These are phyloP conservation scores for Gallinago paraguaiae DNA, from an alignment of 2,113 vertebrate genomes.

Conservation along the genomic window DNA sequence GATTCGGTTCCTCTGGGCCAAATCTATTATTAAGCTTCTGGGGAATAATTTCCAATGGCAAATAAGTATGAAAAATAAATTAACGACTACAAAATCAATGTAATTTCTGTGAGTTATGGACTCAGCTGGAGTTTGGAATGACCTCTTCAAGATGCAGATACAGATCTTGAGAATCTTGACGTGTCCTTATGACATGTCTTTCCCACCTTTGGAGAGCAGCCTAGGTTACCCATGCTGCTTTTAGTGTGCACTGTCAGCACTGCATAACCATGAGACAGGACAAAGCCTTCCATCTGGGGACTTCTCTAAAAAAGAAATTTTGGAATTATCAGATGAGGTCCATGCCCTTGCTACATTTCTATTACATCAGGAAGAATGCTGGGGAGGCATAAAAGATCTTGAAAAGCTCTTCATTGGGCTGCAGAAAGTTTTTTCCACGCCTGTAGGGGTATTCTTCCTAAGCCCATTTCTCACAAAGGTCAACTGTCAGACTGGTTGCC, in stretches of 20 bases:
- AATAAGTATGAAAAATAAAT: neutral
- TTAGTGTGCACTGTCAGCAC: neutral
- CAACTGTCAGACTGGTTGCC: neutral
- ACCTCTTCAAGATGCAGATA: neutral
- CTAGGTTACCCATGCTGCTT: neutral
- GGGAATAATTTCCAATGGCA: neutral
- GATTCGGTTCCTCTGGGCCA: neutral
- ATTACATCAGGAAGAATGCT: neutral
- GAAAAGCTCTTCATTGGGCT: neutral
- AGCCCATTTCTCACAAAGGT: neutral
- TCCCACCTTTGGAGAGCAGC: neutral
- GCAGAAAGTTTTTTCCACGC: neutral
- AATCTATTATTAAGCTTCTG: neutral
- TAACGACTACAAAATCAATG: fast-evolving
- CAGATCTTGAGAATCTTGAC: neutral
- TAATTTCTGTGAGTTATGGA: neutral
- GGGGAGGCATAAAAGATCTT: neutral
- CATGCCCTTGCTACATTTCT: neutral
- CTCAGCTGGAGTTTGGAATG: neutral
- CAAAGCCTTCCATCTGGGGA: neutral
- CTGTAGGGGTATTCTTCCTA: neutral
- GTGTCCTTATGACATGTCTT: neutral
- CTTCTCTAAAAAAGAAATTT: neutral
- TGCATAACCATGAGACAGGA: neutral
- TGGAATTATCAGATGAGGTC: neutral